Base-by-base conservation (phyloP, 2,113 vertebrate genomes). In the Nothoprocta perdicaria region DNA sequence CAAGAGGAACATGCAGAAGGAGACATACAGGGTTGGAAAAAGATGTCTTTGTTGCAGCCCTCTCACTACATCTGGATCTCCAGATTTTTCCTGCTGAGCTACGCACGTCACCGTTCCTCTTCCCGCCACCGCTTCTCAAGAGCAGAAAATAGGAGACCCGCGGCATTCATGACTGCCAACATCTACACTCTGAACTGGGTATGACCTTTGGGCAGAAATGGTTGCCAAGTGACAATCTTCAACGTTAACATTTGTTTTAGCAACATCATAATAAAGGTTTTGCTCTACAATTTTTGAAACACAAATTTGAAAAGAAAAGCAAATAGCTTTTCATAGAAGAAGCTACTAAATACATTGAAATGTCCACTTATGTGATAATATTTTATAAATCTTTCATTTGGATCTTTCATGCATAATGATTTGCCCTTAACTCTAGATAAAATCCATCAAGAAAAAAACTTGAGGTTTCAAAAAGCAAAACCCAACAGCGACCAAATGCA, bases 61-160 rank as follows among this genome's bases (percentile, higher is more conserved):
- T 74, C 83, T 23, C 71, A 31, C 85, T 35, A 79, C 71, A 3
- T 85, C 90, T 80, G 92, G 62, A 61, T 14, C 5, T 88, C 88
- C 94, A 94, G 91, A 92, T 76, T 10, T 68, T 81, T 89, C 94
- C 94, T 92, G 91, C 94, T 93, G 94, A 52, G 94, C 86, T 82
- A 90, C 91, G 48, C 92, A 89, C 74, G 89, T 94, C 94, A 96
- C 91, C 14, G 1, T 84, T 86, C 71, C 74, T 84, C 18, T 89
- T 92, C 94, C 87, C 82, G 89, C 95, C 84, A 91, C 82, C 33
- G 19, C 93, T 53, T 79, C 89, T 92, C 91, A 16, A 82, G 79
- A 93, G 72, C 15, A 89, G 92, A 95, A 93, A 88, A 93, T 62
- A 80, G 55, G 4, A 91, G 94, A 88, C 71, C 80, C 5, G 0